Conservation (phyloP, 2,888 invertebrate species). For the Stictocephala bisonia region DNA sequence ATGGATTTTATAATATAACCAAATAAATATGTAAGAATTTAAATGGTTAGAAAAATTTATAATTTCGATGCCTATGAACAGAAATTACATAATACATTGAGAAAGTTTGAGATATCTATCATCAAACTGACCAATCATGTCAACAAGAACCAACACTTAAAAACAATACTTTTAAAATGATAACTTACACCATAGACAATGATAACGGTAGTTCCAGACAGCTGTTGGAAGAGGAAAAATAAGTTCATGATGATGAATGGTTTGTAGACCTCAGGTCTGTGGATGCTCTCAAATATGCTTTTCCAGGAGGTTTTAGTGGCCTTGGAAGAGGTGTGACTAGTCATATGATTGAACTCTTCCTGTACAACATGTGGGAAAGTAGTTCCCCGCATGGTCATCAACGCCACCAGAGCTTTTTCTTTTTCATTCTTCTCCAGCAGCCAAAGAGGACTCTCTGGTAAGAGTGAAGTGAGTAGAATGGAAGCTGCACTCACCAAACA, state of each 20-base stretch:
- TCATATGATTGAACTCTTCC: constrained; percentile 51
- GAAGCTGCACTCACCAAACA: constrained; percentile 64
- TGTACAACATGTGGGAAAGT: constrained; percentile 43
- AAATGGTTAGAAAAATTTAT: no score
- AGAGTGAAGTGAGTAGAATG: constrained; percentile 63
- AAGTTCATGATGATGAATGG: constrained; percentile 66
- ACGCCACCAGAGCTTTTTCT: constrained; percentile 65
- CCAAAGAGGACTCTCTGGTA: constrained; percentile 71
- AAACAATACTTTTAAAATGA: no score
- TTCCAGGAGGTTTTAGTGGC: constrained; percentile 52
- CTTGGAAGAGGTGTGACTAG: constrained; percentile 47
- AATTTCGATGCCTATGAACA: no score
- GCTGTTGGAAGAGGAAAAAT: constrained; percentile 70
- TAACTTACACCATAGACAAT: constrained; percentile 68
- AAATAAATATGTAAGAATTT: no score
- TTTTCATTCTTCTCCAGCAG: constrained; percentile 65
- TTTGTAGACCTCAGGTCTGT: constrained; percentile 62
- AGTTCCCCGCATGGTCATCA: constrained; percentile 53
- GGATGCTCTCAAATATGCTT: constrained; percentile 51
- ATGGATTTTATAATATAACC: no score
- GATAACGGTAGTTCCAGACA: constrained; percentile 68
- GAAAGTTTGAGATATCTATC: no score
- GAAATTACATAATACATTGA: no score
- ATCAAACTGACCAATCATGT: no score
- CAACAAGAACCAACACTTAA: no score